A percentile compares a stretch with the other conserved stretches of the same genome.
Evolutionary conservation across 2,797 vertebrate species (phyloP).

Genomic region (Brachymystax lenok): DNA sequence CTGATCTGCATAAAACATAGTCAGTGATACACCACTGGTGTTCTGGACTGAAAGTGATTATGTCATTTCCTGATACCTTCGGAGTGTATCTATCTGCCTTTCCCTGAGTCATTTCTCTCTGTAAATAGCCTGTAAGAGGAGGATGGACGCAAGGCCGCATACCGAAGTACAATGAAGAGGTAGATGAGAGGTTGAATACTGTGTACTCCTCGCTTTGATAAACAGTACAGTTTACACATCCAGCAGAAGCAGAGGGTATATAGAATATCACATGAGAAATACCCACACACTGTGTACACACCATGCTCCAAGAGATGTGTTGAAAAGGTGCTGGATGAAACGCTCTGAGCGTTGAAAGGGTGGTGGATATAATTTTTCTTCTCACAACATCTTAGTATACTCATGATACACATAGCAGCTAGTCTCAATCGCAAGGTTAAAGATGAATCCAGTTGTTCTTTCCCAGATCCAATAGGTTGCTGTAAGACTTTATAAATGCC

Average conservation of each 20-base stretch:
- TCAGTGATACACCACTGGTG: background rate
- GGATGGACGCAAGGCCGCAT: background rate
- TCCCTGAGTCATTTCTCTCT: background rate
- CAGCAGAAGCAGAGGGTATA: too few relatives aligned
- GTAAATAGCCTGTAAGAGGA: background rate
- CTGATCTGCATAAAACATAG: background rate
- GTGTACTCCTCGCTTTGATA: background rate
- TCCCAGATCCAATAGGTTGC: too few relatives aligned
- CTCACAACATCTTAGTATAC: too few relatives aligned
- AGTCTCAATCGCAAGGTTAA: too few relatives aligned
- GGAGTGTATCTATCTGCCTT: background rate
- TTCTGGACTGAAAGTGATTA: background rate
- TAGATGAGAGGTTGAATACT: background rate
- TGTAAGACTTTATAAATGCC: too few relatives aligned
- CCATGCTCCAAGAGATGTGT: background rate
- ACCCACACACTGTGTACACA: background rate
- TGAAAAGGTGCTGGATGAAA: background rate
- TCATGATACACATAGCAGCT: too few relatives aligned
- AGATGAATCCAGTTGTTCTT: too few relatives aligned
- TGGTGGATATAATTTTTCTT: background rate
- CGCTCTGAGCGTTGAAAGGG: background rate
- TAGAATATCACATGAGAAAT: too few relatives aligned
- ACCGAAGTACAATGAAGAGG: background rate
- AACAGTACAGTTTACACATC: too few relatives aligned
- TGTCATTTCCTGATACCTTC: background rate